phyloP scores from a whole-genome alignment of 1,140 invertebrate genomes.

The Drosophila repleta region DNA sequence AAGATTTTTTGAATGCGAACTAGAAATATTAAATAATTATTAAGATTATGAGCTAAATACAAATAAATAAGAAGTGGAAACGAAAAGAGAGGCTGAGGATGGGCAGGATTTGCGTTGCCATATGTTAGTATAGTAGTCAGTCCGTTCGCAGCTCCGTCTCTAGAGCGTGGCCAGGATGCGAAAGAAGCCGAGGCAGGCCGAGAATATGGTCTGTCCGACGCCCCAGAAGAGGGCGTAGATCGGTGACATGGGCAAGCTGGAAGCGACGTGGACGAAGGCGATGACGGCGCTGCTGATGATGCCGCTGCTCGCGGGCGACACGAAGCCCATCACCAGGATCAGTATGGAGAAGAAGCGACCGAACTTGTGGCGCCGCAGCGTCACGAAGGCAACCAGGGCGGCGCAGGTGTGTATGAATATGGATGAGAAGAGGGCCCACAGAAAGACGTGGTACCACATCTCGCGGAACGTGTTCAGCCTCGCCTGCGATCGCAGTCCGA shows the following conservation, averaged over 20 bases:
- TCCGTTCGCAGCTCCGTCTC: slow-evolving; percentile 14
- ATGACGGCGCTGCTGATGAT: slow-evolving; percentile 96
- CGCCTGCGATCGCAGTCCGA: slow-evolving; percentile 86
- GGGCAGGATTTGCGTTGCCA: background rate
- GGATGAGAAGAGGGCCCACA: slow-evolving; percentile 97
- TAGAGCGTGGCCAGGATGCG: slow-evolving; percentile 94
- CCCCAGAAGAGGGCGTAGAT: slow-evolving; percentile 97
- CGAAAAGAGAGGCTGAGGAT: background rate
- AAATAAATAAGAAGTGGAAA: background rate
- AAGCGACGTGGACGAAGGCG: slow-evolving; percentile 95
- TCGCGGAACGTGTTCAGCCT: slow-evolving; percentile 89
- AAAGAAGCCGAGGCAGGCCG: slow-evolving; percentile 95
- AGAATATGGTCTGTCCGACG: slow-evolving; percentile 94
- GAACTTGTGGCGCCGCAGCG: slow-evolving; percentile 95
- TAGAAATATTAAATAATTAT: slow-evolving; percentile 9
- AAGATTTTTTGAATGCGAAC: slow-evolving; percentile 1
- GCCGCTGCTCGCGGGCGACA: slow-evolving; percentile 93
- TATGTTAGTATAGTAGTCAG: slow-evolving; percentile 36
- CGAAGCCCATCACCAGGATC: slow-evolving; percentile 94
- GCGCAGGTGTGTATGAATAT: slow-evolving; percentile 95
- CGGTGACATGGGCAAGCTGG: slow-evolving; percentile 93
- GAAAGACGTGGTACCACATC: slow-evolving; percentile 96
- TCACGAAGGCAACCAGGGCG: slow-evolving; percentile 94
- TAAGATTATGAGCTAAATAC: slow-evolving; percentile 9
- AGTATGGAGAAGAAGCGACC: slow-evolving; percentile 96